Evolutionary conservation across 2,113 vertebrate genomes (phyloP), one percentile per base, ranked within the genome.

Genomic region (Cariama cristata): DNA sequence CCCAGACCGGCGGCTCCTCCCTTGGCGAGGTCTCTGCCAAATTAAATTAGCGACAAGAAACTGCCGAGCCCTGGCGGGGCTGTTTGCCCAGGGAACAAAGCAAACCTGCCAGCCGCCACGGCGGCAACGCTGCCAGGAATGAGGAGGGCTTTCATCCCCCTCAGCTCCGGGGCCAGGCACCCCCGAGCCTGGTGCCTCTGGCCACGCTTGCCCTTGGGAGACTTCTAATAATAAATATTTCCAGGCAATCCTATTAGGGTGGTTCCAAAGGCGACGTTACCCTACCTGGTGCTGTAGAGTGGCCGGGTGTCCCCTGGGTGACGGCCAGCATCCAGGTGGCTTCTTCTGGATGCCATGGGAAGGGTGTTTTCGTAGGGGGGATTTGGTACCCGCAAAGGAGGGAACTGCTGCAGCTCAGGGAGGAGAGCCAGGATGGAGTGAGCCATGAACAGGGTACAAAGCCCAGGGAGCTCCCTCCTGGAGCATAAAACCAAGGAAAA

Each of bases 11-110:
- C 4, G 1, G 80, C 64, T 72, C 90, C 81, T 83, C 52, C 93
- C 12, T 14, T 8, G 0, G 6, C 2, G 6, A 91, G 72, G 76
- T 32, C 68, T 77, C 32, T 14, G 71, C 69, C 85, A 94, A 85
- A 49, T 73, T 52, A 64, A 82, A 75, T 44, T 4, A 72, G 49
- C 1, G 3, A 88, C 59, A 79, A 9, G 14, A 49, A 95, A 90
- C 62, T 2, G 4, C 32, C 2, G 14, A 93, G 74, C 58, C 38
- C 55, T 69, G 44, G 81, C 9, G 6, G 33, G 30, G 76, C 47
- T 85, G 81, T 91, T 97, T 94, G 86, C 58, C 40, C 50, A 55
- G 50, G 66, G 86, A 94, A 74, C 74, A 81, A 90, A 89, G 71
- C 52, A 90, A 93, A 96, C 13, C 28, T 79, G 24, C n/a, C 53